Evolutionary conservation across 1,140 invertebrate species (phyloP), one percentile per base, ranked within the genome.

Genomic region (Drosophila insularis): DNA sequence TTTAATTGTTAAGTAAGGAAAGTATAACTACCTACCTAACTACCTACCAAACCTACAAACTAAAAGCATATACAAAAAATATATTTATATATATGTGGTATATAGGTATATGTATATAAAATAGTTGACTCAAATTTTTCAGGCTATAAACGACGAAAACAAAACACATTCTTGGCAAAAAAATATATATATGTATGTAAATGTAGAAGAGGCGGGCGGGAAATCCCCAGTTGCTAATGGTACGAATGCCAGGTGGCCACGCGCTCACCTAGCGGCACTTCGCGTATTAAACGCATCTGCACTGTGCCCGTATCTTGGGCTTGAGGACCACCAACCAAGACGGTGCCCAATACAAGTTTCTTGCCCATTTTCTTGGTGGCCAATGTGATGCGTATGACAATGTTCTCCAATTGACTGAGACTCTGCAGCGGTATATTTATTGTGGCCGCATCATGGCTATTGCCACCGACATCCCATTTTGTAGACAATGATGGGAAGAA

Each of bases 401-500:
- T 85, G 14, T 89, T 68, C 55, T 91, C 73, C 40, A 91, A 63
- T 64, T 87, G 75, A 0, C 85, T 78, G 2, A 84, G 50, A 14
- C 66, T 82, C 10, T 77, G 74, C 17, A 91, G 32, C 0, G 90
- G 90, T 19, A 91, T 74, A 10, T 68, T 67, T 4, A 91, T 73
- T 1, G 86, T 90, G 3, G 93, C 92, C 21, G 92, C 92, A 63
- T 93, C 93, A 1, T 64, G 71, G 7, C 76, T 81, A 13, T 3
- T 54, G 86, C 72, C 84, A 80, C 94, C 68, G 91, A 63, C 61
- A 81, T 94, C 93, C 94, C 94, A 94, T 80, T 93, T 93, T 32
- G 93, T 93, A 2, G 94, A 94, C 74, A 96, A 94, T 2, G 95
- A 95, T 4, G 95, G 95, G 14, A 93, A 91, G 89, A 96, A 96